phyloP scores from a whole-genome alignment of 2,888 invertebrate species.

The Pocota personata region DNA sequence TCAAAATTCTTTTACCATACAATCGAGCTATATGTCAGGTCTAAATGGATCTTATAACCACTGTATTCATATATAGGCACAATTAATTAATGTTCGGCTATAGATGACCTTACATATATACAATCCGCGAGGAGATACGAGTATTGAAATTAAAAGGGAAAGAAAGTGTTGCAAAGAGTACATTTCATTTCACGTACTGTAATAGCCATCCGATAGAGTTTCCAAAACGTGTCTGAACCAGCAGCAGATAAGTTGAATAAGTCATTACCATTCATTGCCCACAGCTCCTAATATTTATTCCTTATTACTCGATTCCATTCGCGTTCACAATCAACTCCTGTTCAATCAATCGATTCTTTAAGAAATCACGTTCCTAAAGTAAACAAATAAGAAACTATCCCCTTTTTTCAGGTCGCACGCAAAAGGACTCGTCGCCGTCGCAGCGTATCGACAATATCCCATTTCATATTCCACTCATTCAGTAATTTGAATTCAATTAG shows the following conservation, averaged over 20 bases:
- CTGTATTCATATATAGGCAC: no score
- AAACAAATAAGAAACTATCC: neutral
- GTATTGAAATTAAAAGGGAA: no score
- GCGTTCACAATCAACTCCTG: neutral
- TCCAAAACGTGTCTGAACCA: neutral
- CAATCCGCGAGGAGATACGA: no score
- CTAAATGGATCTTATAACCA: no score
- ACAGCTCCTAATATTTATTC: neutral
- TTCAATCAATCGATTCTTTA: slow-evolving; percentile 8
- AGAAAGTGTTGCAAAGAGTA: no score
- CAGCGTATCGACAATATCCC: neutral
- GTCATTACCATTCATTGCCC: neutral
- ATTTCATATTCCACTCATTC: slow-evolving; percentile 25
- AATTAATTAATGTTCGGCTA: no score
- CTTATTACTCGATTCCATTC: neutral
- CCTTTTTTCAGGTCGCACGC: neutral
- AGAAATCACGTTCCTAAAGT: slow-evolving; percentile 15
- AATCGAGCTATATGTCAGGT: no score
- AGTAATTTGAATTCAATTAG: slow-evolving; percentile 47
- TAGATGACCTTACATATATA: no score
- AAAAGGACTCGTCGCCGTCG: neutral
- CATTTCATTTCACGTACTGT: no score
- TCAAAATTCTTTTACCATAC: no score
- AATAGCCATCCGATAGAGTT: no score
- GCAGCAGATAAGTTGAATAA: neutral